These are phyloP conservation scores for Vanessa atalanta DNA, from an alignment of 1,140 invertebrate species.

Conservation along the genomic window DNA sequence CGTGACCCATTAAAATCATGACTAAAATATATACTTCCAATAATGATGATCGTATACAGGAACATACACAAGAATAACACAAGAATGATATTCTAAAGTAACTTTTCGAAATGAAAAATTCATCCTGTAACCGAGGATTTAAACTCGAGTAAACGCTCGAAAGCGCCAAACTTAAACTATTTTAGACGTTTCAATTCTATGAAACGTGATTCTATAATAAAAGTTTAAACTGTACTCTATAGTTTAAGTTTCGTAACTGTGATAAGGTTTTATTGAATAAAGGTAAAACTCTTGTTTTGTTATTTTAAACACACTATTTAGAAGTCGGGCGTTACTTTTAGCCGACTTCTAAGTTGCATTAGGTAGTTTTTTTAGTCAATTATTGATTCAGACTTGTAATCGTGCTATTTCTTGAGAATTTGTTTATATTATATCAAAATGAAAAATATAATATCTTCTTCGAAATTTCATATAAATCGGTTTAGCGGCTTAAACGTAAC, in stretches of 20 bases:
- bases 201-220: slow-evolving; percentile 18
- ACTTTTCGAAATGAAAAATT: background rate
- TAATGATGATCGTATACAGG: no score
- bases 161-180: slow-evolving; percentile 19
- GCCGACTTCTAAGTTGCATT: background rate
- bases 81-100: background rate
- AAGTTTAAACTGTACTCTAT: slow-evolving; percentile 16
- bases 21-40: no score
- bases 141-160: slow-evolving; percentile 6
- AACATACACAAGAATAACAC: no score
- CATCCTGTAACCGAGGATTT: background rate
- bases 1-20: no score
- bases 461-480: no score
- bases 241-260: background rate
- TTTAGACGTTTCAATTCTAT: slow-evolving; percentile 16
- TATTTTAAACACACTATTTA: background rate
- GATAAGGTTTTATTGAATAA: slow-evolving; percentile 12
- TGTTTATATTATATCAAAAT: no score
- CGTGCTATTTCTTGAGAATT: no score
- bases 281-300: background rate
- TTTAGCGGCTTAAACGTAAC: no score
- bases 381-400: no score
- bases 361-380: no score
- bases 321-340: background rate
- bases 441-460: no score